phyloP scores from a whole-genome alignment of 2,797 vertebrate genomes.

The Tiaroga cobitis region DNA sequence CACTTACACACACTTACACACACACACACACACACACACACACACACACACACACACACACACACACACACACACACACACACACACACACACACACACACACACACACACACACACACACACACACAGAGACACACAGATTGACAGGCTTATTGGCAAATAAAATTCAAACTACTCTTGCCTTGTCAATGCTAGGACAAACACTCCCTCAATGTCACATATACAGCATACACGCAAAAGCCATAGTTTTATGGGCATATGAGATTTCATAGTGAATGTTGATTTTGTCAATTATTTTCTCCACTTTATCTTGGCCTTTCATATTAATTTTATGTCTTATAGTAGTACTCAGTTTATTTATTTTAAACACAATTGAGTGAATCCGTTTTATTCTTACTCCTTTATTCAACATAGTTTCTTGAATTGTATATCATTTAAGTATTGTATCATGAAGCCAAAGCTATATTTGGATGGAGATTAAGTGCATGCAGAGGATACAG shows the following conservation, averaged over 20 bases:
- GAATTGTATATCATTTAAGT: not conserved
- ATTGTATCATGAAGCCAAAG: constrained; percentile 9
- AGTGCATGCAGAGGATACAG: not conserved
- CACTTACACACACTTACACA: constrained; percentile 34
- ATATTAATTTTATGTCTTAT: not conserved
- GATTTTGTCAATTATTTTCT: not conserved
- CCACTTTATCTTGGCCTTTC: not conserved
- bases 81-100: not conserved
- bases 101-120: constrained; percentile 21
- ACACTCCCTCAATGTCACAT: constrained; percentile 5
- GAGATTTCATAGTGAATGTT: constrained; percentile 9
- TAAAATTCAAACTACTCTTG: constrained; percentile 32
- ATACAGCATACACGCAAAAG: constrained; percentile 2
- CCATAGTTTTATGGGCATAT: constrained; percentile 4
- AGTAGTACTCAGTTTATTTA: not conserved
- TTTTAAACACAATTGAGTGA: not conserved
- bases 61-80: not conserved
- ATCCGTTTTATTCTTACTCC: not conserved
- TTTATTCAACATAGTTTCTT: not conserved
- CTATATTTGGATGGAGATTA: constrained; percentile 33
- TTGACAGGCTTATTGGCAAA: constrained; percentile 27
- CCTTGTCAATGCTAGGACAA: constrained; percentile 28
- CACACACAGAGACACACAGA: not conserved
- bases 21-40: constrained; percentile 14
- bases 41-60: constrained; percentile 18